phyloP scores from a whole-genome alignment of 2,113 vertebrate species.

The Uria lomvia region DNA sequence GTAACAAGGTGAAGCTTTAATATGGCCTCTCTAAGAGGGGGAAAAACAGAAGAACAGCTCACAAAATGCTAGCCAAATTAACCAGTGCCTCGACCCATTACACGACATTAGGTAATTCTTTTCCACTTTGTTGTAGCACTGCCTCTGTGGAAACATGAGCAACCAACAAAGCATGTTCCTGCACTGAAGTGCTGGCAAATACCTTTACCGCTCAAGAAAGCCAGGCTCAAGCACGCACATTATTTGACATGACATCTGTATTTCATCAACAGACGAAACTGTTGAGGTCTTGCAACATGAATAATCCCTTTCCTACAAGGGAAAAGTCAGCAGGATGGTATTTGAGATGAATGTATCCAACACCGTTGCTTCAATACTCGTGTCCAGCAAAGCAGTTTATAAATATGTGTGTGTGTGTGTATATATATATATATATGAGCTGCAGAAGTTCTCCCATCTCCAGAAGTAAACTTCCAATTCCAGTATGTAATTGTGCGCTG shows the following conservation, averaged over 20 bases:
- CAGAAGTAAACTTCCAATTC: not conserved
- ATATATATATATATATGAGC: not conserved
- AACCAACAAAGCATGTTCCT: not conserved
- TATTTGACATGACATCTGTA: not conserved
- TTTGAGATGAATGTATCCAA: not conserved
- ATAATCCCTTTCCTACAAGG: not conserved
- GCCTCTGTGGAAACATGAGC: not conserved
- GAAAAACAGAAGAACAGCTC: not conserved
- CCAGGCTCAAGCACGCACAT: rapidly evolving
- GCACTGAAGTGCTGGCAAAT: not conserved
- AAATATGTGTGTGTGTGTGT: not conserved
- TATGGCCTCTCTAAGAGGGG: not conserved
- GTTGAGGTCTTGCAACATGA: not conserved
- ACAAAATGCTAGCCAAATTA: not conserved
- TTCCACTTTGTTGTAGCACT: not conserved
- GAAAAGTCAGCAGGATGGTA: not conserved
- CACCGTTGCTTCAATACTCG: not conserved
- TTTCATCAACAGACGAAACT: not conserved
- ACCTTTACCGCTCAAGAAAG: not conserved
- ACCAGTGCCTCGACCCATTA: not conserved
- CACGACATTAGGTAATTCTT: not conserved
- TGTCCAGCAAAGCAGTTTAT: not conserved
- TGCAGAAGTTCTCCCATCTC: not conserved
- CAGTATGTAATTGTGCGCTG: not conserved
- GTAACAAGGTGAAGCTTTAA: not conserved